Percentiles rank a stretch among this genome's conserved stretches.
Conservation (phyloP, 2,888 invertebrate species). For the Ochropacha duplaris region DNA sequence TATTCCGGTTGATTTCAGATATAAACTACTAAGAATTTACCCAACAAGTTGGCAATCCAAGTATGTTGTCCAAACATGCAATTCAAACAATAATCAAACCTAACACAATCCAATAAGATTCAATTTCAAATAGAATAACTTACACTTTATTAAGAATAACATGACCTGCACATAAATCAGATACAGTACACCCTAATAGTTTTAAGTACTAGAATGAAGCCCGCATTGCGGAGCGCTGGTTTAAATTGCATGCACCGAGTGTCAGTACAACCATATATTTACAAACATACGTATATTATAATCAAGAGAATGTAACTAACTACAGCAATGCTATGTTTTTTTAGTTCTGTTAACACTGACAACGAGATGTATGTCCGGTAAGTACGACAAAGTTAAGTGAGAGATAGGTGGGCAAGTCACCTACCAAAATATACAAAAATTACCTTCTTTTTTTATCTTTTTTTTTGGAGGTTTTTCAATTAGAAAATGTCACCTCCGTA, state of each 20-base stretch:
- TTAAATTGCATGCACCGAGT: conserved; percentile 48
- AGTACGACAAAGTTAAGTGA: no score
- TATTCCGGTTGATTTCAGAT: no score
- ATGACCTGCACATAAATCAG: conserved; percentile 29
- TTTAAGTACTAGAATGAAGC: conserved; percentile 40
- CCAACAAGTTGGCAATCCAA: no score
- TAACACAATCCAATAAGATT: neutral
- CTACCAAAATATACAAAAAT: no score
- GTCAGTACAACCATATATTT: conserved; percentile 34
- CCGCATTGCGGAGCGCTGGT: conserved; percentile 63
- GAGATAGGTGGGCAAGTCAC: no score
- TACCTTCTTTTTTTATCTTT: no score
- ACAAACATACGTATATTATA: conserved; percentile 45
- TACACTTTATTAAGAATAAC: neutral
- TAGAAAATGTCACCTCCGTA: no score
- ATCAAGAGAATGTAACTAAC: conserved; percentile 49
- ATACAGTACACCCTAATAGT: conserved; percentile 22
- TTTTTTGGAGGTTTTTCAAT: no score
- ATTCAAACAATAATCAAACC: neutral
- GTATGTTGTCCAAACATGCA: neutral
- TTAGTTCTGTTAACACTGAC: neutral
- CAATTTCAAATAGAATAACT: neutral
- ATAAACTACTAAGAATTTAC: no score
- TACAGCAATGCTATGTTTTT: neutral
- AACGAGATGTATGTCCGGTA: no score